Evolutionary conservation across 2,113 vertebrate genomes (phyloP).

Genomic region (Spizaetus ornatus): DNA sequence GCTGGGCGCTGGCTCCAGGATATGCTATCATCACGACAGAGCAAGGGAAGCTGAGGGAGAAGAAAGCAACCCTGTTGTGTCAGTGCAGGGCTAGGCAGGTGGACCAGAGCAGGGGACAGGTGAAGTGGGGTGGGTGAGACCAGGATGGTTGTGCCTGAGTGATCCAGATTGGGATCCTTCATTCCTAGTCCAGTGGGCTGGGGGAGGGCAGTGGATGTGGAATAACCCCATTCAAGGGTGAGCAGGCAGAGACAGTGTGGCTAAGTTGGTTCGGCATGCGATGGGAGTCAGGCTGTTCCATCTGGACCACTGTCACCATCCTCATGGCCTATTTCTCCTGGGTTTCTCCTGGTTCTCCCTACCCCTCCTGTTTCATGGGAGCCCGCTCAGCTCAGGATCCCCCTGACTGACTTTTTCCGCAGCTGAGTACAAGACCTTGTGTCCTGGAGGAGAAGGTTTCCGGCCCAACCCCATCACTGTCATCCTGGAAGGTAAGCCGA

Average conservation of each 20-base stretch:
- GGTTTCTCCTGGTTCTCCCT: neutral
- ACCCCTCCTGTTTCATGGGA: neutral
- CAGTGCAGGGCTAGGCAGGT: no score
- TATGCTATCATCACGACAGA: neutral
- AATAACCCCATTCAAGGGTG: no score
- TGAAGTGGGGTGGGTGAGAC: neutral
- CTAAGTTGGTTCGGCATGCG: accelerated
- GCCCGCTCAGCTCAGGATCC: neutral
- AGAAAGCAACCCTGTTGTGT: neutral
- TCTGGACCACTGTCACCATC: neutral
- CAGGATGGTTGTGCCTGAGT: neutral
- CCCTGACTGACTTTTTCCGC: neutral
- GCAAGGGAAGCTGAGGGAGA: neutral
- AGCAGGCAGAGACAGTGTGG: neutral
- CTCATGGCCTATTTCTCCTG: neutral
- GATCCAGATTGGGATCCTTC: neutral
- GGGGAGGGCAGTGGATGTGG: neutral
- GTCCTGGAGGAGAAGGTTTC: conserved; percentile 93
- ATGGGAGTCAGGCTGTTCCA: neutral
- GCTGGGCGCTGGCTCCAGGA: accelerated
- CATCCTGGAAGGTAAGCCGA: conserved; percentile 86
- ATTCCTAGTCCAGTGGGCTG: neutral
- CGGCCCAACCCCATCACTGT: conserved; percentile 90
- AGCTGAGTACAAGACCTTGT: conserved; percentile 94
- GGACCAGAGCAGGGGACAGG: neutral